Evolutionary conservation across 2,113 vertebrate genomes (phyloP).

Genomic region (Tragulus kanchil): DNA sequence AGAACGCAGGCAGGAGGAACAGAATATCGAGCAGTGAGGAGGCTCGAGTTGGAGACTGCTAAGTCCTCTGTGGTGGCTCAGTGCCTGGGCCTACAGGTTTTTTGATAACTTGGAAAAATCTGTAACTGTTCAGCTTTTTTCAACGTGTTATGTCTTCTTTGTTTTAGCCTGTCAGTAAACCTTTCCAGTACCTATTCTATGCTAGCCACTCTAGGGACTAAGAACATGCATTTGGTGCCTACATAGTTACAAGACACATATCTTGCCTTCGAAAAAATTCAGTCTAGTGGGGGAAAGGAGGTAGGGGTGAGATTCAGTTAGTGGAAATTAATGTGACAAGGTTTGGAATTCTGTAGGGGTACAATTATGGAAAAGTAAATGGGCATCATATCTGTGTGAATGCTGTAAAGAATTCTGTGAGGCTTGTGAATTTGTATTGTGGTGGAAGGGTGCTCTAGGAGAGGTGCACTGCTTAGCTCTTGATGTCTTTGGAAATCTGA

Average conservation of each 20-base stretch:
- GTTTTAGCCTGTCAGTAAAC: not conserved
- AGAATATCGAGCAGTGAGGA: too few relatives aligned
- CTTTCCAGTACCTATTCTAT: not conserved
- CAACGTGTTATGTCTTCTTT: not conserved
- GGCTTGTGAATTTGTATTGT: not conserved
- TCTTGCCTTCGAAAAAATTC: not conserved
- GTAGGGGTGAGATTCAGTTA: not conserved
- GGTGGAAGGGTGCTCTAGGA: fast-evolving
- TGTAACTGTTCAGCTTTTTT: not conserved
- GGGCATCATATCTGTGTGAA: not conserved
- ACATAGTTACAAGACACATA: not conserved
- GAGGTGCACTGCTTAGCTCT: not conserved
- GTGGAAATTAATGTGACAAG: not conserved
- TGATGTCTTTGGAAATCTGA: not conserved
- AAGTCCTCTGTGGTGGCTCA: too few relatives aligned
- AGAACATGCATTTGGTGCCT: not conserved
- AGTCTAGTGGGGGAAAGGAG: not conserved
- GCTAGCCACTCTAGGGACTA: not conserved
- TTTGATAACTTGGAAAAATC: not conserved
- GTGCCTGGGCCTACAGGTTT: not conserved
- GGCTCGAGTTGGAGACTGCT: too few relatives aligned
- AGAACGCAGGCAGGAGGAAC: too few relatives aligned
- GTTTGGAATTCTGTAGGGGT: not conserved
- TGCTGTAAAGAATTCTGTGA: not conserved
- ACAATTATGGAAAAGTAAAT: not conserved